These are phyloP conservation scores for Amphipyra tragopoginis DNA, from an alignment of 2,888 invertebrate genomes.

Conservation along the genomic window DNA sequence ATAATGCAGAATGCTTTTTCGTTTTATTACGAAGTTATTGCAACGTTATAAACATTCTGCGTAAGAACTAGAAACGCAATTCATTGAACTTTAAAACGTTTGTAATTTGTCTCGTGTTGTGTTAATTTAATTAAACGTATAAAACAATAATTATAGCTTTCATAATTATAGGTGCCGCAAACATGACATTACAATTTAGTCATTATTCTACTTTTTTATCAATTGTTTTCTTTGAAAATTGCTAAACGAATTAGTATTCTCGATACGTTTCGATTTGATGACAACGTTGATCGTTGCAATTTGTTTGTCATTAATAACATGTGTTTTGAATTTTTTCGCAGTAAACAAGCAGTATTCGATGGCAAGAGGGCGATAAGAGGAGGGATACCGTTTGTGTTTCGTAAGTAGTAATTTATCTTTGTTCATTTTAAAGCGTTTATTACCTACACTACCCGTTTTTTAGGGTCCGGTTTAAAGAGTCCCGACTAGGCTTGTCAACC, in stretches of 20 bases:
- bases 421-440: too few relatives aligned
- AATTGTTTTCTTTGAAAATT: conserved; percentile 22
- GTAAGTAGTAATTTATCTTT: conserved; percentile 91
- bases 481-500: too few relatives aligned
- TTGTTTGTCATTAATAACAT: conserved; percentile 54
- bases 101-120: conserved; percentile 43
- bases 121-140: conserved; percentile 49
- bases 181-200: conserved; percentile 27
- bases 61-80: conserved; percentile 4
- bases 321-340: conserved; percentile 77
- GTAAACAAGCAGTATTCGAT: conserved; percentile 98
- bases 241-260: conserved; percentile 39
- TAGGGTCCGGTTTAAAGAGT: too few relatives aligned
- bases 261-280: conserved; percentile 40
- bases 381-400: conserved; percentile 99
- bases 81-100: conserved; percentile 47
- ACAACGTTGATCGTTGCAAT: conserved; percentile 41
- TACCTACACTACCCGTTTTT: too few relatives aligned
- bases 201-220: conserved; percentile 24
- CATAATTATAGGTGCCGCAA: conserved; percentile 30
- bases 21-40: background rate
- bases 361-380: conserved; percentile 98
- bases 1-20: background rate
- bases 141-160: conserved; percentile 32
- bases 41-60: too few relatives aligned